Conservation (phyloP, 2,888 invertebrate genomes). For the Prenolepis imparis region DNA sequence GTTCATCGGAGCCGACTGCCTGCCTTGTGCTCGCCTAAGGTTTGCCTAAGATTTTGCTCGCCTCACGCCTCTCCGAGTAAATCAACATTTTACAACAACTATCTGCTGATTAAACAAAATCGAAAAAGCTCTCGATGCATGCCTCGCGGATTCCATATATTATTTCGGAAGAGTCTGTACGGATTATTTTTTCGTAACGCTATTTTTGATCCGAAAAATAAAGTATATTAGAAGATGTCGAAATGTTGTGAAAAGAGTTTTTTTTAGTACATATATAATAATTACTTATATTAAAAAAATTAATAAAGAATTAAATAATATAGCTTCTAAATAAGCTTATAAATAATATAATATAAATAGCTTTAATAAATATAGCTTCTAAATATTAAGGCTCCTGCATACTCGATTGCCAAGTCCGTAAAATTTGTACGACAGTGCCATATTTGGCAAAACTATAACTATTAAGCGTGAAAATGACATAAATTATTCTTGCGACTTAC, state of each 20-base stretch:
- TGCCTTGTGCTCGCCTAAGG: constrained; percentile 41
- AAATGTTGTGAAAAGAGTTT: neutral
- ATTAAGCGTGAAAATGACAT: too few relatives aligned
- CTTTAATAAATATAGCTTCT: too few relatives aligned
- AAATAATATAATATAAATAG: too few relatives aligned
- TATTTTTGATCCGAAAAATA: neutral
- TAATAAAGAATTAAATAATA: neutral
- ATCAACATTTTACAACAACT: constrained; percentile 39
- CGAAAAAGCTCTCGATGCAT: neutral
- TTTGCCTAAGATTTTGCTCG: constrained; percentile 24
- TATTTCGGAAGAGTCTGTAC: neutral
- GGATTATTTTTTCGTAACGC: neutral
- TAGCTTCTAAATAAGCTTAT: neutral
- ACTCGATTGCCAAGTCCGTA: too few relatives aligned
- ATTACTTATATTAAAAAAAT: neutral
- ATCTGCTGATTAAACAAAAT: constrained; percentile 19
- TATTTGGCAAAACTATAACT: too few relatives aligned
- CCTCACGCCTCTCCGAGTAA: constrained; percentile 12
- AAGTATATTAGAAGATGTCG: neutral
- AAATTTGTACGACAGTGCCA: too few relatives aligned
- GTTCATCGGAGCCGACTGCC: constrained; percentile 76
- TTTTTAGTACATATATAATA: neutral
- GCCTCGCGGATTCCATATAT: too few relatives aligned
- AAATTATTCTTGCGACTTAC: too few relatives aligned
- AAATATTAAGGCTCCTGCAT: too few relatives aligned